Evolutionary conservation across 2,113 vertebrate species (phyloP), one percentile per base, ranked within the genome.

Genomic region (Pyrgilauda ruficollis): DNA sequence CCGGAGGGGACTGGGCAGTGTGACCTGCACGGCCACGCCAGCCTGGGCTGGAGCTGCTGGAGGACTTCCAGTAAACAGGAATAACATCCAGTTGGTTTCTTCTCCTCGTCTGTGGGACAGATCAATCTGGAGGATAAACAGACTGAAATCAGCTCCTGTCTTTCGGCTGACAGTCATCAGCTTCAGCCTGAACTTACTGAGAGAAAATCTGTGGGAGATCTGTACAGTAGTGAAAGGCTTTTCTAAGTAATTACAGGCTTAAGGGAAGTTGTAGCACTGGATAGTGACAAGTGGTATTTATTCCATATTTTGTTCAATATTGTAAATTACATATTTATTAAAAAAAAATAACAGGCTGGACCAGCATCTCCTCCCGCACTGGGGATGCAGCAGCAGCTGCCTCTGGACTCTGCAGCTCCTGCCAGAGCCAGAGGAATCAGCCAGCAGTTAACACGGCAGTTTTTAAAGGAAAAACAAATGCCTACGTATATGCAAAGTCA

Each of bases 241-340:
- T 76, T 85, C 43, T 80, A 6, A 58, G 67, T 94, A 96, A 96
- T 96, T 96, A 70, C 52, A 96, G 91, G 67, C 93, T 97, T 79
- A 47, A 69, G 43, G 50, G 75, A 79, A 69, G 75, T 58, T 77
- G 90, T 55, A 69, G 84, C 79, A 18, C 1, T 85, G 87, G 77
- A 30, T 85, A 73, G 81, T 85, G 95, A 92, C 96, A 97, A 93
- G 88, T 50, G 76, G 72, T 91, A 80, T 90, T 97, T 96, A 96
- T 94, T 95, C 67, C 89, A 83, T 91, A 91, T 91, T 94, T 93
- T 79, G n/a, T 90, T 83, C 75, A 91, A 83, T 87, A 74, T 44
- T 80, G 33, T 66, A 85, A 93, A 96, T 95, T 85, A 63, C 86
- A 84, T 53, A 61, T 70, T 94, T 72, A 79, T 69, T 84, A 7